Evolutionary conservation across 2,113 vertebrate species (phyloP).

Genomic region (Nansenia antarctica): DNA sequence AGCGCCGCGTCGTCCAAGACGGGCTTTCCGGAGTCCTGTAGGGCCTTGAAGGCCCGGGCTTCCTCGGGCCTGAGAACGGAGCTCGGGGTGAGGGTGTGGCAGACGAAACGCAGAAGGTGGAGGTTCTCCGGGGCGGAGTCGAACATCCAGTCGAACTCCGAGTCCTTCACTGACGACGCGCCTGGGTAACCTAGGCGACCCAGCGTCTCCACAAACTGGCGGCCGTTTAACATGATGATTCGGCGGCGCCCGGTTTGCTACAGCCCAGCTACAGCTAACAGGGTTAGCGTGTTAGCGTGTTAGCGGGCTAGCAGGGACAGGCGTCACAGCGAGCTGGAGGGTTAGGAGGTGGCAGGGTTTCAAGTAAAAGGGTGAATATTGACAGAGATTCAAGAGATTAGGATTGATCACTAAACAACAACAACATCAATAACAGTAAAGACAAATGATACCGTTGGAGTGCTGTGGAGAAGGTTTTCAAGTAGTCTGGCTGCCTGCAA

Average conservation of each 20-base stretch:
- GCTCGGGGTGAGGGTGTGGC: constrained; percentile 75
- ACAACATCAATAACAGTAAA: no score
- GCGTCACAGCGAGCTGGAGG: no score
- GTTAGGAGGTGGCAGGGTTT: no score
- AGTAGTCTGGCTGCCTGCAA: no score
- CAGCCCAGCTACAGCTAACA: neutral
- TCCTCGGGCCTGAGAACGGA: constrained; percentile 80
- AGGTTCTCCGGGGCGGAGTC: constrained; percentile 79
- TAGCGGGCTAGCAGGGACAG: no score
- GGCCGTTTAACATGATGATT: constrained; percentile 75
- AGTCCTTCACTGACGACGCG: constrained; percentile 77
- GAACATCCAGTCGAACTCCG: constrained; percentile 96
- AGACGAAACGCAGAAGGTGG: constrained; percentile 87
- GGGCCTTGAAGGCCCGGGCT: constrained; percentile 70
- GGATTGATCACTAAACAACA: no score
- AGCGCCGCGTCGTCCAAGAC: constrained; percentile 81
- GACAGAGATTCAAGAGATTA: no score
- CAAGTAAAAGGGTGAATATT: no score
- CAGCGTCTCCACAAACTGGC: constrained; percentile 85
- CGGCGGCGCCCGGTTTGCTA: constrained; percentile 11
- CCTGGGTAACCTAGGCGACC: constrained; percentile 82
- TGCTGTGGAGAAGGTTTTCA: no score
- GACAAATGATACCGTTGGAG: no score
- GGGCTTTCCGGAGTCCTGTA: constrained; percentile 76
- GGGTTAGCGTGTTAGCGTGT: no score